Percentiles rank a stretch among this genome's conserved stretches.
These are phyloP conservation scores for Iguana delicatissima DNA, from an alignment of 2,797 vertebrate species.

Conservation along the genomic window DNA sequence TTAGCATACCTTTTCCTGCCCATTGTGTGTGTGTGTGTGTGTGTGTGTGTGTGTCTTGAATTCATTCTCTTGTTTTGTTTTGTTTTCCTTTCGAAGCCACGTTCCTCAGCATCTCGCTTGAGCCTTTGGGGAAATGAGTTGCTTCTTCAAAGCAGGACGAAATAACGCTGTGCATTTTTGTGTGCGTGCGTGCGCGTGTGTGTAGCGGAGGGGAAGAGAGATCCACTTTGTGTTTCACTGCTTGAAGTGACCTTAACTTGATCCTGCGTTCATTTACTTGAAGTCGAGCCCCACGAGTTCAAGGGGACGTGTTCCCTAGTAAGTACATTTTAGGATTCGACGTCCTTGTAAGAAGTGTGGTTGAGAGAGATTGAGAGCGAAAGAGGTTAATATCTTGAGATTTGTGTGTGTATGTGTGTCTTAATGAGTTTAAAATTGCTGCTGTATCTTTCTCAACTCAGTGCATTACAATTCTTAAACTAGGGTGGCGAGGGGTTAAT, in stretches of 20 bases:
- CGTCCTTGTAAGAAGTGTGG: neutral
- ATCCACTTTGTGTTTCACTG: constrained; percentile 80
- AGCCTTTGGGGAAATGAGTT: constrained; percentile 67
- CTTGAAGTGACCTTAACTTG: constrained; percentile 75
- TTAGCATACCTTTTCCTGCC: constrained; percentile 63
- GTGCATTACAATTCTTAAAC: too few relatives aligned
- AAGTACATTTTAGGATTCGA: neutral
- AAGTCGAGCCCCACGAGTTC: neutral
- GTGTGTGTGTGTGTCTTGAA: constrained; percentile 68
- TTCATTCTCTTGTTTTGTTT: constrained; percentile 77
- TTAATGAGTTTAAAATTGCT: neutral
- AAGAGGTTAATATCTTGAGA: neutral
- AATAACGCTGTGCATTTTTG: constrained; percentile 83
- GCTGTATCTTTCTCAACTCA: neutral
- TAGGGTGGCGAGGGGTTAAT: too few relatives aligned
- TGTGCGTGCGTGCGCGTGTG: too few relatives aligned
- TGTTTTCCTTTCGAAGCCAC: constrained; percentile 20
- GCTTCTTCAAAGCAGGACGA: constrained; percentile 77
- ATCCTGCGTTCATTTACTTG: neutral
- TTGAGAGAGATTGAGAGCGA: neutral
- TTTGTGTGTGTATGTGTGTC: too few relatives aligned
- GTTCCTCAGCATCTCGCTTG: constrained; percentile 32
- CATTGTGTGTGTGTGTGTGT: constrained; percentile 60
- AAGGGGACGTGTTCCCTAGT: neutral
- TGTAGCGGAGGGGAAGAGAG: too few relatives aligned